Evolutionary conservation across 2,113 vertebrate species (phyloP).

Genomic region (Caretta caretta): DNA sequence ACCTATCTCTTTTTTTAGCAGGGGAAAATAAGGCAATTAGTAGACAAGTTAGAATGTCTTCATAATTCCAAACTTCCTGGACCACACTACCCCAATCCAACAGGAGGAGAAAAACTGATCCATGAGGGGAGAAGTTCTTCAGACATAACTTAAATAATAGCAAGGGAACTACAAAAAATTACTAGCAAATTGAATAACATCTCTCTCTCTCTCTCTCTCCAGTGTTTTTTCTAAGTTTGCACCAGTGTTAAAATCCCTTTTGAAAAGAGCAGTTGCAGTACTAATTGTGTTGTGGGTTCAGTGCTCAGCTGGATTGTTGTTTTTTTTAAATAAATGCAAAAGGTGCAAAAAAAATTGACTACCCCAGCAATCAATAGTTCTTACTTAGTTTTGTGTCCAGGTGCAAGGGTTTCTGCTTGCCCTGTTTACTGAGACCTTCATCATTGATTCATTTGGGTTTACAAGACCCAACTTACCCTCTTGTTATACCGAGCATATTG

Average conservation of each 20-base stretch:
- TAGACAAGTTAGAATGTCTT: not conserved
- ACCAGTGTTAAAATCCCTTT: conserved; percentile 12
- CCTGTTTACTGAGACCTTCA: not conserved
- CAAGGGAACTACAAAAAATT: conserved; percentile 16
- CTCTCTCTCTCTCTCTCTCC: not conserved
- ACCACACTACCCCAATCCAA: not conserved
- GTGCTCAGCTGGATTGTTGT: not conserved
- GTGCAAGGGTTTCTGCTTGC: not conserved
- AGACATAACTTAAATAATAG: not conserved
- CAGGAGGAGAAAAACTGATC: not conserved
- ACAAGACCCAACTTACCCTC: conserved; percentile 22
- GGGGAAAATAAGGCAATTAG: not conserved
- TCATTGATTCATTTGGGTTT: not conserved
- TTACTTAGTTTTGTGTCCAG: not conserved
- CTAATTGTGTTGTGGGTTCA: not conserved
- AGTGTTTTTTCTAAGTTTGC: not conserved
- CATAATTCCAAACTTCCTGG: not conserved
- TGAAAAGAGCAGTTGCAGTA: conserved; percentile 29
- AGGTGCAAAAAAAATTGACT: not conserved
- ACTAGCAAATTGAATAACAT: not conserved
- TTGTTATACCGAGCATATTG: not conserved
- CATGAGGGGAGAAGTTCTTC: not conserved
- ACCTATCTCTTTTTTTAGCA: not conserved
- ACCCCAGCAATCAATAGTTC: not conserved
- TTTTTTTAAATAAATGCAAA: not conserved